Base-by-base conservation (phyloP, 2,888 invertebrate species). In the Allolobophora icterica region DNA sequence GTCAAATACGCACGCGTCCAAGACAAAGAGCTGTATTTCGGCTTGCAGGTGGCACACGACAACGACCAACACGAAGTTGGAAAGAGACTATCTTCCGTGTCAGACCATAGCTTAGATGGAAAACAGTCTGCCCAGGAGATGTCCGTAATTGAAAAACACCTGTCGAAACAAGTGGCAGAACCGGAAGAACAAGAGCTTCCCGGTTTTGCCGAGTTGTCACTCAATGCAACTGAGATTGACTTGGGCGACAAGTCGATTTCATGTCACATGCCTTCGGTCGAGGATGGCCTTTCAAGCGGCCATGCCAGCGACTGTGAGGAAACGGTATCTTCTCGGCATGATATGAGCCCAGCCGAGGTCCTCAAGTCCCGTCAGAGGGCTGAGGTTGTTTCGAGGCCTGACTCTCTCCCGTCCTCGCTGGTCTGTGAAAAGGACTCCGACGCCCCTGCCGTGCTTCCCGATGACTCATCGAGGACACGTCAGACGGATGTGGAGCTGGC, bases 201-300 rank as follows among this genome's bases (percentile, higher is more conserved):
- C 17, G 19, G 13, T 38, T 87, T 87, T 89, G 45, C 87, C 13
- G 87, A 89, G 40, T 96, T 98, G 92, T 98, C 98, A 84, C 98
- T 98, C 15, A 98, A 98, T 96, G 97, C 98, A 92, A 98, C 98
- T 92, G 98, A 98, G 96, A 98, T 97, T 95, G 98, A 98, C 95
- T 97, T 33, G 0, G 33, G 52, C 2, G 52, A 40, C 21, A 92
- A 91, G 89, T 94, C 94, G 15, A 93, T 94, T 15, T 92, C 93
- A 15, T 94, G 94, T 8, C 92, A 92, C 45, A 97, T 99, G 97
- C 99, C 99, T 0, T 97, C 98, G 33, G 96, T 99, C 89, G 98
- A 98, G 95, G 99, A 99, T 95, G 98, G 98, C 0, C 96, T 99
- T 91, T 98, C 98, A 3, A 98, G 98, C 83, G 98, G 98, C 4